Conservation (phyloP, 2,113 vertebrate genomes). For the Ceyx margarethae region DNA sequence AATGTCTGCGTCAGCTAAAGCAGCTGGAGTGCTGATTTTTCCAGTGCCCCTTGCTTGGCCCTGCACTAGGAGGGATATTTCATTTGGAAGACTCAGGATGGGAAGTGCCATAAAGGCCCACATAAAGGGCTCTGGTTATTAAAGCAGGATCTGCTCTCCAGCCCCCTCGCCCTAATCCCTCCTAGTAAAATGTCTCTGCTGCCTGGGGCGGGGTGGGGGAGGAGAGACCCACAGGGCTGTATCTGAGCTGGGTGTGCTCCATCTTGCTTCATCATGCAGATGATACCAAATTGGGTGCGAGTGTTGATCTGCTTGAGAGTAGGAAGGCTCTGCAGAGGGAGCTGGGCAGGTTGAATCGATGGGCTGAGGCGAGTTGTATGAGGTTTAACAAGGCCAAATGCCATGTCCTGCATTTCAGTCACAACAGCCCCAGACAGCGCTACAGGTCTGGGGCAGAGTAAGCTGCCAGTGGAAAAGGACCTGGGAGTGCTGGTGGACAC, state of each 20-base stretch:
- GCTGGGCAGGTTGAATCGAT: no score
- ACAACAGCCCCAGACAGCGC: no score
- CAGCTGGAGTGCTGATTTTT: background rate
- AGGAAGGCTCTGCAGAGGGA: no score
- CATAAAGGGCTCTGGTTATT: background rate
- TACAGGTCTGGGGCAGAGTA: no score
- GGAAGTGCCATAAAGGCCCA: background rate
- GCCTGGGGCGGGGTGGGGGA: no score
- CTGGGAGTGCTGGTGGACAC: no score
- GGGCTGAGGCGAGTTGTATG: no score
- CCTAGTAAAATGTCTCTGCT: background rate
- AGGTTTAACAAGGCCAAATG: no score
- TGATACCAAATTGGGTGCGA: no score
- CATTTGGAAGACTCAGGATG: background rate
- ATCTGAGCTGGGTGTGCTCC: background rate
- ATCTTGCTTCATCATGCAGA: background rate
- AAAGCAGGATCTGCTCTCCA: background rate
- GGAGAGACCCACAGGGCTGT: rapidly evolving
- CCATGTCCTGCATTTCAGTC: no score
- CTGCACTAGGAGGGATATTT: background rate
- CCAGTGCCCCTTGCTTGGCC: background rate
- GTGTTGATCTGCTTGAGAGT: no score
- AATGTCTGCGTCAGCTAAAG: conserved; percentile 1
- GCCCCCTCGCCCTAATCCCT: background rate
- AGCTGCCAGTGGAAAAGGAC: no score